Evolutionary conservation across 1,140 invertebrate genomes (phyloP).

Genomic region (Neotoxoptera formosana): DNA sequence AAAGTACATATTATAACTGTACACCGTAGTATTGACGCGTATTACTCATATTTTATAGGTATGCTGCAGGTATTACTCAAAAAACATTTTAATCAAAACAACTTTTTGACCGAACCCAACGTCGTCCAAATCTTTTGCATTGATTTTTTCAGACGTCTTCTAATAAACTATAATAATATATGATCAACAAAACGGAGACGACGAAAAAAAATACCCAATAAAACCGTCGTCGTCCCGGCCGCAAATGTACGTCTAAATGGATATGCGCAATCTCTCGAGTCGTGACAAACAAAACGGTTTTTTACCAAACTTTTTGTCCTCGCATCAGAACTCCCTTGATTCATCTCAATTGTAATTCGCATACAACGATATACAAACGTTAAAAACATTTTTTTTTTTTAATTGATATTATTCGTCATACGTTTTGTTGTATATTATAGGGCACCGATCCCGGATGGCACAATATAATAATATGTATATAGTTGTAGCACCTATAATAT

Average conservation of each 20-base stretch:
- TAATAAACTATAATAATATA: background rate
- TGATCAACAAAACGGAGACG: background rate
- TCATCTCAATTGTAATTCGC: background rate
- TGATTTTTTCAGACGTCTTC: background rate
- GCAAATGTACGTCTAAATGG: background rate
- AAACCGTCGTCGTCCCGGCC: background rate
- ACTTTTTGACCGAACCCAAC: background rate
- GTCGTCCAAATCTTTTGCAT: background rate
- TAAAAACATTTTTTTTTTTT: background rate
- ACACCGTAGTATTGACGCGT: too few relatives aligned
- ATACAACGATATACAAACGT: background rate
- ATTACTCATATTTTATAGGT: too few relatives aligned
- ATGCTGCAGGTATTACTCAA: background rate
- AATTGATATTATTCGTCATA: background rate
- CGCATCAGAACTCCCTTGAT: background rate
- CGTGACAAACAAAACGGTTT: background rate
- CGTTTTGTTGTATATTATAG: background rate
- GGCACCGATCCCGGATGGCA: background rate
- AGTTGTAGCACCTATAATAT: background rate
- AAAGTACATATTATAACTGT: too few relatives aligned
- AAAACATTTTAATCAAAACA: background rate
- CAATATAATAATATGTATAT: background rate
- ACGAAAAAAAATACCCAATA: background rate
- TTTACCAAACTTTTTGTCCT: background rate
- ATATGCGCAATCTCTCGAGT: background rate